Percentiles rank a stretch among this genome's conserved stretches.
These are phyloP conservation scores for Malurus elegans DNA, from an alignment of 2,113 vertebrate genomes.

Conservation along the genomic window DNA sequence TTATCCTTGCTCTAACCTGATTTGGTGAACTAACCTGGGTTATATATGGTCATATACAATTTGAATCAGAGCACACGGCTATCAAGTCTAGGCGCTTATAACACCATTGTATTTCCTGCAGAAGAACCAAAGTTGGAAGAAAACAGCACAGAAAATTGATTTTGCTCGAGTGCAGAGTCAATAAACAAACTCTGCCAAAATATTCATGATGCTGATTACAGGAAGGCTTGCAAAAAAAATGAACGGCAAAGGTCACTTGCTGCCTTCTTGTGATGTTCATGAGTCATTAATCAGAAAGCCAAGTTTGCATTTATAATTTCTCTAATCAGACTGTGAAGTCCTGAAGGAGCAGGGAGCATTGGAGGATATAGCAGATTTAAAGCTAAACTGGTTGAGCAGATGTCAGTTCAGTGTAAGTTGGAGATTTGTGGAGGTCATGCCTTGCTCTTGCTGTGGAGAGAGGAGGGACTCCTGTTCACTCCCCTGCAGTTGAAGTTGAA, in stretches of 20 bases:
- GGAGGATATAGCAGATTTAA: background rate
- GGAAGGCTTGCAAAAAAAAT: background rate
- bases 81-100: background rate
- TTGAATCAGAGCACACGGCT: background rate
- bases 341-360: background rate
- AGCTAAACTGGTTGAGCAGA: background rate
- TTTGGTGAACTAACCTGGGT: background rate
- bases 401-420: background rate
- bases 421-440: background rate
- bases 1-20: background rate
- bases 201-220: conserved; percentile 16
- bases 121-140: background rate
- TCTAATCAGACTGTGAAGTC: background rate
- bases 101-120: background rate
- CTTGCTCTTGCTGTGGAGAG: background rate
- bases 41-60: background rate
- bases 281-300: conserved; percentile 24
- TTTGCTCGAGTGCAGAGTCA: background rate
- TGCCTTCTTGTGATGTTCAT: background rate
- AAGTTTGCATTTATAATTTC: conserved; percentile 15
- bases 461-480: background rate
- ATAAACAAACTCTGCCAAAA: conserved; percentile 24
- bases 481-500: background rate
- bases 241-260: background rate
- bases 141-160: background rate